Evolutionary conservation across 2,113 vertebrate species (phyloP), one percentile per base, ranked within the genome.

Genomic region (Polypterus bichir): DNA sequence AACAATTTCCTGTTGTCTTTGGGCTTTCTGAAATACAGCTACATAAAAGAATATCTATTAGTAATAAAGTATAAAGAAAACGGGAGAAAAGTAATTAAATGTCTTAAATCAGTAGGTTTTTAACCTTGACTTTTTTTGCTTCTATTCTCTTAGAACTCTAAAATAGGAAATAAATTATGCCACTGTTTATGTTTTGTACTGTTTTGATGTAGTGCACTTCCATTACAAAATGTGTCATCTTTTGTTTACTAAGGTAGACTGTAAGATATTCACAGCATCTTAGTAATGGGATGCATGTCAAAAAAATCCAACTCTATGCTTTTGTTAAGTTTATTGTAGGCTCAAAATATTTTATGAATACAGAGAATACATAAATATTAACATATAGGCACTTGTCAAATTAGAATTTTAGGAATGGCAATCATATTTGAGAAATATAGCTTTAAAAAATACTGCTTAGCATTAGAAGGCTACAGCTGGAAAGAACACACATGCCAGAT

Each of bases 1-100:
- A 70, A 7, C 4, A 0, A 57, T 69, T 75, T 69, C 9, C 61
- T 73, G 54, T 60, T n/a, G 8, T 63, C 62, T 54, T 4, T 61
- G 44, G 65, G 5, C 4, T 61, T 71, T 71, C 9, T 62, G 8
- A 66, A 69, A 58, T 44, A 44, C 5, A 1, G 56, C 56, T 58
- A 44, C 44, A 58, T 58, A 65, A 69, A 62, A 11, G 5, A 1
- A 46, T 45, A 55, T 55, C 52, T 0, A 57, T 46, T 49, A 60
- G 4, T 53, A 48, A 46, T 27, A 66, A 44, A 57, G 27, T 58
- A 58, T 58, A 64, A 45, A 53, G 49, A 71, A 47, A 60, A 3
- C 56, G 62, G 6, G 47, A 3, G 3, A 65, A 3, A 54, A 4
- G 45, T 3, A 64, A 49, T 57, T 47, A 58, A 45, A 48, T 65